Percentiles rank a stretch among this genome's conserved stretches.
Evolutionary conservation across 2,797 vertebrate genomes (phyloP).

Genomic region (Scolopax rusticola): DNA sequence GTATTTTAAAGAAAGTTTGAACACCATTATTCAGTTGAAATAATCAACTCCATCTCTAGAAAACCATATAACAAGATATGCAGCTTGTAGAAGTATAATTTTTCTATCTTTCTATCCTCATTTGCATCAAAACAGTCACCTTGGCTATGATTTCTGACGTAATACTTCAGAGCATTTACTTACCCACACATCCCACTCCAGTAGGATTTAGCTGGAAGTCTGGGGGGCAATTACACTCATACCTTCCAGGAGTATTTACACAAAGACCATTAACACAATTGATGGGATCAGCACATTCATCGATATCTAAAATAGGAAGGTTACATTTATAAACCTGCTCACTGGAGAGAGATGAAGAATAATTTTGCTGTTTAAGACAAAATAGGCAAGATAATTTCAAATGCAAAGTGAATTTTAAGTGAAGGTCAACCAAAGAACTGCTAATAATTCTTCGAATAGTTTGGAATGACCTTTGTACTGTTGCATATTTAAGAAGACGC

Average conservation of each 20-base stretch:
- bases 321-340: neutral
- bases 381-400: neutral
- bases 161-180: slow-evolving; percentile 37
- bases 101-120: neutral
- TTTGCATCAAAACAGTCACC: neutral
- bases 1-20: neutral
- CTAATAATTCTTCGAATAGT: neutral
- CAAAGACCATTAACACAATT: slow-evolving; percentile 88
- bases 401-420: neutral
- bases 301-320: slow-evolving; percentile 78
- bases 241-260: slow-evolving; percentile 85
- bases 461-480: neutral
- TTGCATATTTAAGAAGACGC: neutral
- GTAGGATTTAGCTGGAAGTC: slow-evolving; percentile 87
- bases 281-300: slow-evolving; percentile 87
- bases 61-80: neutral
- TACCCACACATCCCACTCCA: slow-evolving; percentile 88
- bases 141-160: neutral
- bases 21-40: neutral
- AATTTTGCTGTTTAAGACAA: neutral
- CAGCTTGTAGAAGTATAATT: neutral
- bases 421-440: neutral
- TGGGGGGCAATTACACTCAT: slow-evolving; percentile 86
- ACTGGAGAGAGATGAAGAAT: neutral
- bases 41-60: neutral